A percentile compares a stretch with the other conserved stretches of the same genome.
Evolutionary conservation across 1,140 invertebrate genomes (phyloP).

Genomic region (Nasonia giraulti): DNA sequence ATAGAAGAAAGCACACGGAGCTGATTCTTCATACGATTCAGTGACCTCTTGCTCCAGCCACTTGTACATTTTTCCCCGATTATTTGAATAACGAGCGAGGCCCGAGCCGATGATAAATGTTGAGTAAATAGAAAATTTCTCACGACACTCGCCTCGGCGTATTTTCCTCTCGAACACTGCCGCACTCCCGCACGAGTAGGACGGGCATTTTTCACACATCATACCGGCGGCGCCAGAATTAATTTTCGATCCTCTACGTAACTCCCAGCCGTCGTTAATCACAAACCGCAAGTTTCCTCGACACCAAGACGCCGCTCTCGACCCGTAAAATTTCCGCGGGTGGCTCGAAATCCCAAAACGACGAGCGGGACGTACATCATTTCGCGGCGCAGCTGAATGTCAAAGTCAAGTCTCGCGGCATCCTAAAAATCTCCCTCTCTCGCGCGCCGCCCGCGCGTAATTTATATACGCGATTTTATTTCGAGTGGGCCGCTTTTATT

Average conservation of each 20-base stretch:
- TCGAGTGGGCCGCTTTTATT: conserved; percentile 42
- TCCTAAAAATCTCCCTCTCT: conserved; percentile 18
- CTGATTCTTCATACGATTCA: not conserved
- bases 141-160: not conserved
- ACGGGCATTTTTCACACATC: not conserved
- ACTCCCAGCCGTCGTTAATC: not conserved
- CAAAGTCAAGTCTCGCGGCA: conserved; percentile 22
- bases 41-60: not conserved
- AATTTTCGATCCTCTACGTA: too few species aligned
- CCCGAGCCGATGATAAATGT: conserved; percentile 15
- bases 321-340: not conserved
- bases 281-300: not conserved
- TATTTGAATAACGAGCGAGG: conserved; percentile 11
- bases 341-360: not conserved
- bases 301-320: too few species aligned
- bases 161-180: not conserved
- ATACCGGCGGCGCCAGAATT: not conserved
- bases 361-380: conserved; percentile 6
- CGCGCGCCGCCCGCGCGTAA: not conserved
- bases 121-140: conserved; percentile 20
- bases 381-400: not conserved
- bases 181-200: not conserved
- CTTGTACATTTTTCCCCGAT: not conserved
- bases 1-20: too few species aligned
- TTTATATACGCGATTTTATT: conserved; percentile 41